phyloP scores from a whole-genome alignment of 1,140 invertebrate species.

The Dendrolimus punctatus region DNA sequence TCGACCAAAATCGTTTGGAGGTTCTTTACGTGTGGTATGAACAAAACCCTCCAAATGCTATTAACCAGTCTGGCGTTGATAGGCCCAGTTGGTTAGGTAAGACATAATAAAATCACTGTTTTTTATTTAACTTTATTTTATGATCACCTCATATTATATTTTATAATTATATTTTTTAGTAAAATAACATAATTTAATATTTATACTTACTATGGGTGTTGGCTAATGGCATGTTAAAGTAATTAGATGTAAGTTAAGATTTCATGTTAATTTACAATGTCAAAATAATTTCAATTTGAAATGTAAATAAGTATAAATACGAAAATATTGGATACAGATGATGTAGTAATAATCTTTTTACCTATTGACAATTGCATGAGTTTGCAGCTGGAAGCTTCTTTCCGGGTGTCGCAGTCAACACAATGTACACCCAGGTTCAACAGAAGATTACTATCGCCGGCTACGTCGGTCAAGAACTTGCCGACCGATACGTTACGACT shows the following conservation, averaged over 20 bases:
- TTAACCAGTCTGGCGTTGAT: slow-evolving; percentile 47
- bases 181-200: too few species aligned
- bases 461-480: slow-evolving; percentile 34
- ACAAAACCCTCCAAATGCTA: slow-evolving; percentile 33
- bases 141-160: background rate
- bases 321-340: too few species aligned
- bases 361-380: too few species aligned
- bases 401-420: slow-evolving; percentile 53
- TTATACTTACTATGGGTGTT: too few species aligned
- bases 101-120: slow-evolving; percentile 1
- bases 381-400: slow-evolving; percentile 49
- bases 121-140: background rate
- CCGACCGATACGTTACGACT: slow-evolving; percentile 42
- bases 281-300: too few species aligned
- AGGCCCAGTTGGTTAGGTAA: slow-evolving; percentile 51
- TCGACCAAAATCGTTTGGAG: slow-evolving; percentile 44
- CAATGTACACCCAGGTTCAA: slow-evolving; percentile 44
- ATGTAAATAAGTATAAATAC: too few species aligned
- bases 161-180: too few species aligned
- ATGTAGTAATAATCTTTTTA: too few species aligned
- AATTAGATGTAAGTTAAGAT: too few species aligned
- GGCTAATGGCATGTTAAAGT: too few species aligned
- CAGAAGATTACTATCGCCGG: slow-evolving; percentile 39
- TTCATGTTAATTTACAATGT: too few species aligned
- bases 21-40: slow-evolving; percentile 56